Evolutionary conservation across 2,888 invertebrate genomes (phyloP).

Genomic region (Eristalis pertinax): DNA sequence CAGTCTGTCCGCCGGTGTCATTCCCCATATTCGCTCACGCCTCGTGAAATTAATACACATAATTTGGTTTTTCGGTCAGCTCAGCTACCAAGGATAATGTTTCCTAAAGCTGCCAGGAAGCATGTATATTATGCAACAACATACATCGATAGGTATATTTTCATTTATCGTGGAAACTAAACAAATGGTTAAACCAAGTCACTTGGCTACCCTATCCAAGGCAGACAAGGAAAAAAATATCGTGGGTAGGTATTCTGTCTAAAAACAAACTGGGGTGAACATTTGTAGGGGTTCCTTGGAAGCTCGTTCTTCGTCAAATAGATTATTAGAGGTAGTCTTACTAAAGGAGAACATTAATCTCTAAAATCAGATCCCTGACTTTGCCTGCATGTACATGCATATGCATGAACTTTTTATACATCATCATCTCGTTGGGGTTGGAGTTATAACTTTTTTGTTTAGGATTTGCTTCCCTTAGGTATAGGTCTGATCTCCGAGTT

Average conservation of each 20-base stretch:
- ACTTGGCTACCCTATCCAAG: constrained; percentile 56
- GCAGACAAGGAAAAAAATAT: constrained; percentile 38
- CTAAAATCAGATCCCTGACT: constrained; percentile 62
- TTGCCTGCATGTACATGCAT: neutral
- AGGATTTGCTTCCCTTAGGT: neutral
- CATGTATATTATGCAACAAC: neutral
- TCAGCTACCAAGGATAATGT: too few species aligned
- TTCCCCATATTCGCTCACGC: too few species aligned
- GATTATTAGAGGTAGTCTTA: constrained; percentile 48
- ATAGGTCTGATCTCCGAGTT: too few species aligned
- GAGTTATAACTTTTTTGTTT: neutral
- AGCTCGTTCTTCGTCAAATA: constrained; percentile 55
- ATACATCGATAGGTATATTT: too few species aligned
- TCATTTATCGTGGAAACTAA: neutral
- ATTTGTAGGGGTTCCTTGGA: constrained; percentile 58
- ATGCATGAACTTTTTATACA: neutral
- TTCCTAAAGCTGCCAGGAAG: neutral
- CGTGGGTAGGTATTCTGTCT: constrained; percentile 48
- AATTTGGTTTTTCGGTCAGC: too few species aligned
- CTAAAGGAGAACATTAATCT: constrained; percentile 66
- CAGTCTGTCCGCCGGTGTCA: too few species aligned
- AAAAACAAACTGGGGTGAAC: constrained; percentile 65
- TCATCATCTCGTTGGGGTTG: neutral
- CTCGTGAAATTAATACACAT: too few species aligned
- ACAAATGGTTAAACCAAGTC: neutral